Evolutionary conservation across 1,140 invertebrate species (phyloP), one percentile per base, ranked within the genome.

Genomic region (Antheraea pernyi): DNA sequence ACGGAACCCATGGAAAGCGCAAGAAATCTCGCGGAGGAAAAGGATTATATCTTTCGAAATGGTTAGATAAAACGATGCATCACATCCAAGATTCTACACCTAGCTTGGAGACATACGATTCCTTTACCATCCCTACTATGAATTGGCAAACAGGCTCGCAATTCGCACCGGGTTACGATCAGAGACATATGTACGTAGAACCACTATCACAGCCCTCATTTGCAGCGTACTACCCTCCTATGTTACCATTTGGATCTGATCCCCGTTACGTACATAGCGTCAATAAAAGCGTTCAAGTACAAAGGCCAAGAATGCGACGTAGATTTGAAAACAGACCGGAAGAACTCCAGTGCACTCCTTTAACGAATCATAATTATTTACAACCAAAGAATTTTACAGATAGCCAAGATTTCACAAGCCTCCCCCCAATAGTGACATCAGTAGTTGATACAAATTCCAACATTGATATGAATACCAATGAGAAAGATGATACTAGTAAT

Each of bases 311-410:
- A 19, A 22, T 78, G 48, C 75, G 85, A 19, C 77, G 82, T 11
- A 72, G 83, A 11, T 81, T 67, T 19, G 84, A 86, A 9, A 82
- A 82, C 61, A 90, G 82, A 72, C 78, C 81, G 48, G 90, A 91
- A 72, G 88, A 90, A 66, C 71, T 84, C n/a, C 72, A 76, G 7
- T 84, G 81, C 69, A 80, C 80, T 1, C 78, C 81, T 10, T 75
- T 72, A 37, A 65, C 75, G 16, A 81, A 71, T 69, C 81, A 84
- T 70, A 85, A 74, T 65, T 91, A 88, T 62, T 77, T 91, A 13
- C 85, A 89, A 78, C 83, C 86, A 85, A 90, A 90, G 80, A 88
- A 85, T 76, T 84, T 86, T 63, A 74, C 81, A n/a, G 90, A 91
- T 71, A 89, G 80, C 64, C 87, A 91, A 68, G 90, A 92, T 65